Percentiles rank a stretch among this genome's conserved stretches.
Evolutionary conservation across 2,888 invertebrate species (phyloP).

Genomic region (Caenorhabditis wallacei): DNA sequence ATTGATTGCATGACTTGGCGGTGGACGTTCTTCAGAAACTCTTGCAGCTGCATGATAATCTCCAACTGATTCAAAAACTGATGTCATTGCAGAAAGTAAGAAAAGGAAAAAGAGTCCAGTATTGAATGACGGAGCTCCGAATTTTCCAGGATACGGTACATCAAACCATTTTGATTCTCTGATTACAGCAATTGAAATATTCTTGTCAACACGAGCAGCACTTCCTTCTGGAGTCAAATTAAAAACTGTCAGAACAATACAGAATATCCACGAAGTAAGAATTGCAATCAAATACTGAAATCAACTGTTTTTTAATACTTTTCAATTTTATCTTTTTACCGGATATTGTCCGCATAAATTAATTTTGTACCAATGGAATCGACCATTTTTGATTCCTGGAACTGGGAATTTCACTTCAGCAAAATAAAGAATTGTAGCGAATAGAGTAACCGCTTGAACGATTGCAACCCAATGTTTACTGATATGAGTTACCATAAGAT

Average conservation of each 20-base stretch:
- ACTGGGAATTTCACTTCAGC: slow-evolving; percentile 79
- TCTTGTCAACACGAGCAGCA: slow-evolving; percentile 81
- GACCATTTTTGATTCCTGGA: slow-evolving; percentile 76
- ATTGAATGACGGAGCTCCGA: slow-evolving; percentile 79
- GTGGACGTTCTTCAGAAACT: slow-evolving; percentile 88
- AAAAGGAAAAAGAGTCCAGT: slow-evolving; percentile 78
- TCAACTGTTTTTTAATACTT: not conserved
- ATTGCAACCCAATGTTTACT: slow-evolving; percentile 81
- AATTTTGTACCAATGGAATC: slow-evolving; percentile 74
- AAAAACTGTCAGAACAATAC: slow-evolving; percentile 78
- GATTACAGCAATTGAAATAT: slow-evolving; percentile 75
- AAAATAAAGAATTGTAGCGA: slow-evolving; percentile 81
- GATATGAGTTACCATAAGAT: slow-evolving; percentile 77
- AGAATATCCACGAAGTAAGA: slow-evolving; percentile 80
- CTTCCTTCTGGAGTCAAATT: slow-evolving; percentile 74
- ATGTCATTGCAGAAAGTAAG: slow-evolving; percentile 81
- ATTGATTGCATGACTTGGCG: slow-evolving; percentile 92
- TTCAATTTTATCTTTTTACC: slow-evolving; percentile 60
- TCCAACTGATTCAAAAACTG: slow-evolving; percentile 81
- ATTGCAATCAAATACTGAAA: slow-evolving; percentile 82
- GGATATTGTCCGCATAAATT: slow-evolving; percentile 82
- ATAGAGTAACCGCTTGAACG: slow-evolving; percentile 79
- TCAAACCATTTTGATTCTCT: slow-evolving; percentile 76
- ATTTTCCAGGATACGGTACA: slow-evolving; percentile 81
- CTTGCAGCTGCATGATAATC: slow-evolving; percentile 93